Base-by-base conservation (phyloP, 2,888 invertebrate species). In the Protonemura montana region DNA sequence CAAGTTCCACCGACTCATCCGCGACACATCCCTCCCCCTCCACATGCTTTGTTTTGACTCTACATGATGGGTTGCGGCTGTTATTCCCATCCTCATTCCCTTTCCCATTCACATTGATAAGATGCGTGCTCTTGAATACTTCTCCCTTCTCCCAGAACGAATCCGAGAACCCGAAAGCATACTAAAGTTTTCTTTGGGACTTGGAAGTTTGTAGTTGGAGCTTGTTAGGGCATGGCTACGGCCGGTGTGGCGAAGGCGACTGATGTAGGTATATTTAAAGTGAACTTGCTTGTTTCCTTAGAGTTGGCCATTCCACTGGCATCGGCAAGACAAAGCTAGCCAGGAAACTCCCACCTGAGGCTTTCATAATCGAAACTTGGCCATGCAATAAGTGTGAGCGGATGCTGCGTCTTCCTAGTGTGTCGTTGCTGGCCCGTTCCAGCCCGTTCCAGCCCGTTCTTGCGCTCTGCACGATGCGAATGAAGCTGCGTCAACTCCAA, bases 281-380 rank as follows among this genome's bases (percentile, higher is more conserved):
- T 59, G 7, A 59, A 59, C 59, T 59, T 59, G 59, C 59, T 59
- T 59, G 59, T 59, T 59, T 59, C 59, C 59, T 59, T 21, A 3
- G 13, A 59, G 59, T 59, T 59, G 59, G 59, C 59, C 59, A 59
- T 59, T 59, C 21, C 59, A 59, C 59, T 59, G 59, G 16, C 59
- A 59, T 59, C 59, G 59, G 59, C 59, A 59, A 59, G 16, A 59
- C 59, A 59, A 59, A 10, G 13, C 59, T 13, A 59, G 59, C 59
- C 3, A 59, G 59, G 59, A 59, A 59, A 59, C 59, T 59, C 59
- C 59, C 59, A 59, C 59, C 59, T 59, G 59, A 59, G 59, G 59
- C 21, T 21, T 59, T 59, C 59, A 59, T 59, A 59, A 59, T 59
- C 59, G 59, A 59, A 59, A 59, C 59, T 59, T 59, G 59, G 2